phyloP scores from a whole-genome alignment of 2,797 vertebrate species.

The Sebastes melanostomus region DNA sequence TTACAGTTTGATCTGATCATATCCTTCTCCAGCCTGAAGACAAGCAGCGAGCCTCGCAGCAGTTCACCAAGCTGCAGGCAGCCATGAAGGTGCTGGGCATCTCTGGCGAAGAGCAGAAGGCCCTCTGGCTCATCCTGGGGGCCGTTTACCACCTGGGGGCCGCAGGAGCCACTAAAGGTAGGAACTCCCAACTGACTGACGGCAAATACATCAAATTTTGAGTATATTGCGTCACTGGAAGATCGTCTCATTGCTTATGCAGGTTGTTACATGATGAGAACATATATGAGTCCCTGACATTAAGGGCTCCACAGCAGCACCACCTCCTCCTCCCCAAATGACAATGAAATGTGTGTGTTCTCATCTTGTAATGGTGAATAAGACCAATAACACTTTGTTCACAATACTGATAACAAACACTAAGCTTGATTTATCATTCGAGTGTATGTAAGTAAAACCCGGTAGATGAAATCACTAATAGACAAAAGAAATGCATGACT shows the following conservation, averaged over 20 bases:
- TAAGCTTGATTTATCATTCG: background rate
- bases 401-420: background rate
- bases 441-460: background rate
- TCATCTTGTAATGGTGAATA: background rate
- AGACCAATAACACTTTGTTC: background rate
- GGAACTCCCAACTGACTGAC: background rate
- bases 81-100: slow-evolving; percentile 97
- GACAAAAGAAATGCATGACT: background rate
- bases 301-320: background rate
- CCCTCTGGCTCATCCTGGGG: slow-evolving; percentile 93
- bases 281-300: background rate
- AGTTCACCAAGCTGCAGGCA: slow-evolving; percentile 95
- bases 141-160: slow-evolving; percentile 95
- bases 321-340: background rate
- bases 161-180: slow-evolving; percentile 97
- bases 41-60: slow-evolving; percentile 92
- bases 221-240: background rate
- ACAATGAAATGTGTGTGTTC: background rate
- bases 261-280: background rate
- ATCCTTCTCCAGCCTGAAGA: slow-evolving; percentile 86
- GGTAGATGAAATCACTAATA: background rate
- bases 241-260: background rate
- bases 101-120: slow-evolving; percentile 92
- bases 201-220: background rate
- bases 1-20: background rate